Evolutionary conservation across 1,140 invertebrate species (phyloP).

Genomic region (Papilio polytes): DNA sequence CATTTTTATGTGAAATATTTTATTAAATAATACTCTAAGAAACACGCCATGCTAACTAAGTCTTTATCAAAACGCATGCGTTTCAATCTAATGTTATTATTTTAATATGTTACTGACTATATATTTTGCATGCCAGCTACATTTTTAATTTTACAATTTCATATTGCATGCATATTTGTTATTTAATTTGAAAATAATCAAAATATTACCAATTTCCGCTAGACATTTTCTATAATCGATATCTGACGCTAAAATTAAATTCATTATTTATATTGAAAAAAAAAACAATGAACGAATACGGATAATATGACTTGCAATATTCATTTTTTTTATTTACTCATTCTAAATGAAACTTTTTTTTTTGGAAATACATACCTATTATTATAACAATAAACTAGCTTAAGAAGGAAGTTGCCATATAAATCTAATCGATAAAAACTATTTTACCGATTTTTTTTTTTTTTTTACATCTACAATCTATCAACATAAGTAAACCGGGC

Average conservation of each 20-base stretch:
- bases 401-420: neutral
- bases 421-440: neutral
- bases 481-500: neutral
- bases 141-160: constrained; percentile 21
- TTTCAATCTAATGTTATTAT: constrained; percentile 27
- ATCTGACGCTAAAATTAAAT: constrained; percentile 30
- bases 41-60: constrained; percentile 45
- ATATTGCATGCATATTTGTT: constrained; percentile 30
- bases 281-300: neutral
- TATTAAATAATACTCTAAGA: too few species aligned
- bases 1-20: neutral
- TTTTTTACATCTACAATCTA: neutral
- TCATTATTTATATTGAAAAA: neutral
- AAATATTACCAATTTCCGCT: constrained; percentile 32
- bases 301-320: neutral
- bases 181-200: neutral
- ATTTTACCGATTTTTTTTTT: neutral
- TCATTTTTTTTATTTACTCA: neutral
- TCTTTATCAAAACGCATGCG: constrained; percentile 42
- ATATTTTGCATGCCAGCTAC: constrained; percentile 34
- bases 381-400: too few species aligned
- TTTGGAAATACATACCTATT: too few species aligned
- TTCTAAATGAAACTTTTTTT: too few species aligned
- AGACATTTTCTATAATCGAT: constrained; percentile 19
- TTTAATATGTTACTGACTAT: constrained; percentile 43